phyloP scores from a whole-genome alignment of 2,888 invertebrate genomes.

The Prenolepis imparis region DNA sequence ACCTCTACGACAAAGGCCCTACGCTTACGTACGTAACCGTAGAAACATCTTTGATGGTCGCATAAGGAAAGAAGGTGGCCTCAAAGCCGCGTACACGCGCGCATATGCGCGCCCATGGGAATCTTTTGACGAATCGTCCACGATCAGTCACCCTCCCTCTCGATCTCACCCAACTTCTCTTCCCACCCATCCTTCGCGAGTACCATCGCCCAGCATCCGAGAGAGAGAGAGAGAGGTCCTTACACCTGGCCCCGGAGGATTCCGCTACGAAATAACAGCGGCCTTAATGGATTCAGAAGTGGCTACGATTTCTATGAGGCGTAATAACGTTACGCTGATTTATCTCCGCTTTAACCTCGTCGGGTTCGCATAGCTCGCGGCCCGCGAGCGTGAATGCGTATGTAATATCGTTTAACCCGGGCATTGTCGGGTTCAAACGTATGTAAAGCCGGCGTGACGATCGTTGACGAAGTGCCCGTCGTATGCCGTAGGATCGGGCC shows the following conservation, averaged over 20 bases:
- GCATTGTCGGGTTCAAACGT: conserved; percentile 82
- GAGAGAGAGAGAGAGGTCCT: conserved; percentile 37
- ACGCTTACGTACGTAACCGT: conserved; percentile 45
- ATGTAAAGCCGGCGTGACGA: conserved; percentile 83
- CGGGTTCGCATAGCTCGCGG: conserved; percentile 66
- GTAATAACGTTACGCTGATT: conserved; percentile 83
- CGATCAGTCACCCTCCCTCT: conserved; percentile 73
- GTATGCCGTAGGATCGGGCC: conserved; percentile 64
- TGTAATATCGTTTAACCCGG: conserved; percentile 83
- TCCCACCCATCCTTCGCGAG: conserved; percentile 7
- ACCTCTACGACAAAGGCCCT: conserved; percentile 76
- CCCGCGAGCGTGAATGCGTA: conserved; percentile 70
- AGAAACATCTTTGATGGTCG: conserved; percentile 36
- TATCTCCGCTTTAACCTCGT: conserved; percentile 80
- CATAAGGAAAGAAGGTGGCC: conserved; percentile 32
- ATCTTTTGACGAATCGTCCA: conserved; percentile 72
- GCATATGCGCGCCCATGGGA: conserved; percentile 62
- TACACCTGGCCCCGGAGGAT: conserved; percentile 64
- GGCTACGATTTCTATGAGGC: conserved; percentile 80
- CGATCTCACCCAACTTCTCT: conserved; percentile 57
- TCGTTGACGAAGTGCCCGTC: conserved; percentile 73
- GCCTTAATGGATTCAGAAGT: conserved; percentile 81
- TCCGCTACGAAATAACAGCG: conserved; percentile 66
- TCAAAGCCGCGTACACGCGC: conserved; percentile 24
- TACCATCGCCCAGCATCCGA: conserved; percentile 9